Evolutionary conservation across 2,888 invertebrate species (phyloP), one percentile per base, ranked within the genome.

Genomic region (Drosophila multiciliata): DNA sequence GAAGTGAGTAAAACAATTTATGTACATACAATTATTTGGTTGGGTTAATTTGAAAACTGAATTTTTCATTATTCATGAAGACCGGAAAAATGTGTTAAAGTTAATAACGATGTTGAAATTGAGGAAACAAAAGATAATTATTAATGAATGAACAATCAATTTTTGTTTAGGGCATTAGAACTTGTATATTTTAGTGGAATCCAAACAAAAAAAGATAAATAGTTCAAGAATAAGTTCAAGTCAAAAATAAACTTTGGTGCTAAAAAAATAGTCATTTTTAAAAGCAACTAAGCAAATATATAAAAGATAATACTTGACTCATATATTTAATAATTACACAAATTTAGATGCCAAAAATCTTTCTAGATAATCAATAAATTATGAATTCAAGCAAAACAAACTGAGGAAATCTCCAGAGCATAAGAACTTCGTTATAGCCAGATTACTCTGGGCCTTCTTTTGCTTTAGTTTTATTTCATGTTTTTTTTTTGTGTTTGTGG

Each of bases 341-440:
- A 66, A n/a, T 66, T 20, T 6, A 11, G 33, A 36, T 12, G 33
- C 9, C 33, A 6, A 7, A 11, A 20, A 32, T 42, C n/a, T 38
- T 23, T 40, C 12, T 33, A 20, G 36, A 62, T 48, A 59, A 54
- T 35, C 33, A 32, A 45, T 53, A 55, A 73, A 70, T 75, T 67
- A 64, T 61, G 50, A 80, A 64, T 77, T 70, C 7, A 17, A 20
- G 38, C 38, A 38, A 49, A 62, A 32, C 45, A 35, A 76, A 55
- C 42, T 54, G 58, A 52, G 26, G 40, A 61, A 67, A 48, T 72
- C 57, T 68, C 64, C 40, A 81, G 78, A 73, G 78, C 76, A 80
- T 80, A 59, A 68, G 70, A 73, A 53, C 69, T 75, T 83, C 80
- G 83, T 69, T 83, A 80, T 83, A 42, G 72, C 73, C 67, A 73